Percentiles rank a stretch among this genome's conserved stretches.
phyloP scores from a whole-genome alignment of 2,113 vertebrate genomes.

The Thamnaconus septentrionalis region DNA sequence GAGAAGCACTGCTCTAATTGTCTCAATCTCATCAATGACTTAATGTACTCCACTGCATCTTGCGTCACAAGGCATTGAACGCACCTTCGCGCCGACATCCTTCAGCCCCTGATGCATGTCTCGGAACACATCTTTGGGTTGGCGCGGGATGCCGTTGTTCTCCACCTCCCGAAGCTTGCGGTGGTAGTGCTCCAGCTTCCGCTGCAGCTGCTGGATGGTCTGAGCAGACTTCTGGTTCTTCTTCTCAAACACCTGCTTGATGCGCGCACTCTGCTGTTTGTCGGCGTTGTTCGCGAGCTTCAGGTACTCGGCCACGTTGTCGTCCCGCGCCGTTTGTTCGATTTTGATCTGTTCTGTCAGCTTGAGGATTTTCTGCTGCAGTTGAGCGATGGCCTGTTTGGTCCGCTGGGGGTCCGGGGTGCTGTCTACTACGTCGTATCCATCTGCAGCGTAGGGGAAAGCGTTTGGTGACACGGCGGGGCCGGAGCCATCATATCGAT shows the following conservation, averaged over 20 bases:
- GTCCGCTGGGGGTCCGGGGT: slow-evolving; percentile 95
- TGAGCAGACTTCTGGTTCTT: slow-evolving; percentile 98
- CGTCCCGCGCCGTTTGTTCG: slow-evolving; percentile 93
- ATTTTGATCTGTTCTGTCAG: slow-evolving; percentile 98
- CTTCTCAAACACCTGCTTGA: slow-evolving; percentile 99
- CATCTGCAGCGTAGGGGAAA: slow-evolving; percentile 85
- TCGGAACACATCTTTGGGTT: slow-evolving; percentile 94
- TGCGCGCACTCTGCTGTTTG: slow-evolving; percentile 95
- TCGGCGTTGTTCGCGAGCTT: slow-evolving; percentile 95
- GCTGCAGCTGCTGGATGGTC: slow-evolving; percentile 93
- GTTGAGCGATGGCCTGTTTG: slow-evolving; percentile 92
- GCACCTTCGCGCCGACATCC: slow-evolving; percentile 94
- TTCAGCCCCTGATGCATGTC: slow-evolving; percentile 98
- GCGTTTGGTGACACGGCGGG: slow-evolving; percentile 89
- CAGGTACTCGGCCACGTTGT: slow-evolving; percentile 96
- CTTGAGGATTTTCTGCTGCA: slow-evolving; percentile 97
- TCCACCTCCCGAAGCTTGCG: slow-evolving; percentile 93
- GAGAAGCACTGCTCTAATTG: too few relatives aligned
- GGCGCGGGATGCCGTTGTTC: slow-evolving; percentile 92
- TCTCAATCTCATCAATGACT: too few relatives aligned
- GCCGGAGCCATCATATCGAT: slow-evolving; percentile 80
- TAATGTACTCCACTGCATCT: too few relatives aligned
- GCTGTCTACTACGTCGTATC: slow-evolving; percentile 86
- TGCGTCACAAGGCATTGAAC: slow-evolving; percentile 4
- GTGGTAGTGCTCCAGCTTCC: slow-evolving; percentile 94